These are phyloP conservation scores for Maniola hyperantus DNA, from an alignment of 2,888 invertebrate genomes.

Conservation along the genomic window DNA sequence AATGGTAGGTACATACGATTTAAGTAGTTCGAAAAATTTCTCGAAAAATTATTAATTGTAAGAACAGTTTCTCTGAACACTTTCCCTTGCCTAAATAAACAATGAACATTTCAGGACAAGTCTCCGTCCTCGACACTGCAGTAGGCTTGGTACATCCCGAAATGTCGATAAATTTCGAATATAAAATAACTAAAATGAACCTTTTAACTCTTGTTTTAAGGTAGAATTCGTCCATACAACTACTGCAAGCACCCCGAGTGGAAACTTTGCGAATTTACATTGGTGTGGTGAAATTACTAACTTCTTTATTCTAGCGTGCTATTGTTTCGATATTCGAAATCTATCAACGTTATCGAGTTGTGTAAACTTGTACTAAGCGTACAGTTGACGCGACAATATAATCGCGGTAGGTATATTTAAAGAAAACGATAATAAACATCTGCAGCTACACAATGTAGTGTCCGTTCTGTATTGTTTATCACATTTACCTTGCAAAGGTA, in stretches of 20 bases:
- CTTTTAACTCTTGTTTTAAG: too few relatives aligned
- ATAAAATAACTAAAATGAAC: too few relatives aligned
- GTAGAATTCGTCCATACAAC: too few relatives aligned
- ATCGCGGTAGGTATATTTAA: constrained; percentile 48
- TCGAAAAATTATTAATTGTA: constrained; percentile 73
- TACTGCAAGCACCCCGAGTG: too few relatives aligned
- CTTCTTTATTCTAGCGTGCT: too few relatives aligned
- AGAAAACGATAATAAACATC: constrained; percentile 42
- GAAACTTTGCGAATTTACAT: too few relatives aligned
- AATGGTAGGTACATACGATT: constrained; percentile 64
- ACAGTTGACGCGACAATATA: constrained; percentile 50
- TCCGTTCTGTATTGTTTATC: constrained; percentile 70
- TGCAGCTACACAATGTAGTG: constrained; percentile 62
- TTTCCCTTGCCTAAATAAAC: constrained; percentile 56
- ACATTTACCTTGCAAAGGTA: constrained; percentile 76
- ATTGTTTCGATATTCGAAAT: too few relatives aligned
- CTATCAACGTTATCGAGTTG: too few relatives aligned
- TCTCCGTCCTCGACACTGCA: constrained; percentile 71
- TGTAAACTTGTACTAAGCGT: too few relatives aligned
- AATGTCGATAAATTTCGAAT: too few relatives aligned
- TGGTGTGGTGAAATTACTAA: too few relatives aligned
- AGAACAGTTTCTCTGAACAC: constrained; percentile 70
- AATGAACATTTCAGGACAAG: constrained; percentile 58
- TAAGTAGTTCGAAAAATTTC: constrained; percentile 72
- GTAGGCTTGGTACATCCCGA: too few relatives aligned